Evolutionary conservation across 2,113 vertebrate species (phyloP), one percentile per base, ranked within the genome.

Genomic region (Dolichotis patagonum): DNA sequence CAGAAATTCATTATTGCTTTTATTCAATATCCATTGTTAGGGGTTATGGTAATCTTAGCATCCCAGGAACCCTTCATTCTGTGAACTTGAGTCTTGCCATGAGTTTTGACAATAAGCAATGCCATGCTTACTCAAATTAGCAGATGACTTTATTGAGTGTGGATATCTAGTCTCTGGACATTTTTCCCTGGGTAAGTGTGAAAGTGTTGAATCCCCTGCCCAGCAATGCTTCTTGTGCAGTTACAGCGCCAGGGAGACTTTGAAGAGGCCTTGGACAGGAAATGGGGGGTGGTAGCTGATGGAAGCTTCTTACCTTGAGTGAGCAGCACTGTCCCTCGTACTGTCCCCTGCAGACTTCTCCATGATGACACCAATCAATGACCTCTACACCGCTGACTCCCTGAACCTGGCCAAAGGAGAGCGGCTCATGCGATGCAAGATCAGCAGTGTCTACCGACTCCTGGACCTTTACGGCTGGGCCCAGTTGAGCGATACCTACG

Each of bases 401-500:
- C 96, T 98, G 38, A 98, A 98, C 35, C 97, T 99, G 98, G 99
- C 99, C 98, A 99, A 99, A 97, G 99, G 99, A 0, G 99, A 99
- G 98, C 97, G 99, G 95, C 90, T 99, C 98, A 99, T 99, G 99
- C 98, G 99, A 85, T 99, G 99, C 97, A 99, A 99, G 98, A 98
- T 99, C 85, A 99, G 99, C 97, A 99, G 99, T 13, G 98, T 99
- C 93, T 99, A 99, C 93, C 99, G 99, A 0, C 99, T 99, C 92
- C 98, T 99, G n/a, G 99, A 99, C 98, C 99, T 99, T 54, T 99
- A 99, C 0, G 99, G 99, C 96, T 99, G 99, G 99, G 99, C 99
- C 0, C 99, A 99, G 98, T 98, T 99, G 92, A 99, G 99, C 2
- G 99, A 98, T 52, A 99, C 99, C 3, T 99, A 99, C 0, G 99